Evolutionary conservation across 2,113 vertebrate species (phyloP).

Genomic region (Alosa alosa): DNA sequence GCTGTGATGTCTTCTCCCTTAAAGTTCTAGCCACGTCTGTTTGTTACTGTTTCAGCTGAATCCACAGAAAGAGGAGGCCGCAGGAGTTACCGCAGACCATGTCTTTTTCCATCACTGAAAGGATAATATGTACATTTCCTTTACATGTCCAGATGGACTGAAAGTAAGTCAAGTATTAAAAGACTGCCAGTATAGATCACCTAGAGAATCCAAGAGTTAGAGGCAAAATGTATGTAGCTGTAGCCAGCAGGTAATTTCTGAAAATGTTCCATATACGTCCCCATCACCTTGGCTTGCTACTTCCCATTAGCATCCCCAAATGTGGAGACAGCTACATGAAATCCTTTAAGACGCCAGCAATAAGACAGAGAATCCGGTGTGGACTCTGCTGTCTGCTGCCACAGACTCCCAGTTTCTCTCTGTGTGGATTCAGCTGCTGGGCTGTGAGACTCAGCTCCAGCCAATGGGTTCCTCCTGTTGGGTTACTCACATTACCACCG

Average conservation of each 20-base stretch:
- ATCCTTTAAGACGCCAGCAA: neutral
- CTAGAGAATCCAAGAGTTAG: neutral
- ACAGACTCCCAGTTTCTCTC: neutral
- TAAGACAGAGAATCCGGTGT: neutral
- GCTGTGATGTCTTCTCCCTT: neutral
- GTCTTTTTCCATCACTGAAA: neutral
- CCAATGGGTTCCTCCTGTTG: neutral
- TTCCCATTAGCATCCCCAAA: no score
- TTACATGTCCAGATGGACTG: neutral
- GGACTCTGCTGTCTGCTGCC: neutral
- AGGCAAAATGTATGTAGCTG: no score
- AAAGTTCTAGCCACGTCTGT: neutral
- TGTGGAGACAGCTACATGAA: no score
- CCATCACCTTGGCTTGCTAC: no score
- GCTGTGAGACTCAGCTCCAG: neutral
- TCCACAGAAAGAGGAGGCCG: neutral
- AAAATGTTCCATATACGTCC: no score
- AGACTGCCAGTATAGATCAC: no score
- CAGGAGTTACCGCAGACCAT: neutral
- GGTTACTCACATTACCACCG: conserved; percentile 47
- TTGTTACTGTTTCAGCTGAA: neutral
- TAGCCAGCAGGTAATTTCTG: no score
- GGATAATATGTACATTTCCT: neutral
- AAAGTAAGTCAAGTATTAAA: no score
- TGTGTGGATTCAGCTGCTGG: neutral